These are phyloP conservation scores for Ernsta delagoae DNA, from an alignment of 2,888 invertebrate species.

Conservation along the genomic window DNA sequence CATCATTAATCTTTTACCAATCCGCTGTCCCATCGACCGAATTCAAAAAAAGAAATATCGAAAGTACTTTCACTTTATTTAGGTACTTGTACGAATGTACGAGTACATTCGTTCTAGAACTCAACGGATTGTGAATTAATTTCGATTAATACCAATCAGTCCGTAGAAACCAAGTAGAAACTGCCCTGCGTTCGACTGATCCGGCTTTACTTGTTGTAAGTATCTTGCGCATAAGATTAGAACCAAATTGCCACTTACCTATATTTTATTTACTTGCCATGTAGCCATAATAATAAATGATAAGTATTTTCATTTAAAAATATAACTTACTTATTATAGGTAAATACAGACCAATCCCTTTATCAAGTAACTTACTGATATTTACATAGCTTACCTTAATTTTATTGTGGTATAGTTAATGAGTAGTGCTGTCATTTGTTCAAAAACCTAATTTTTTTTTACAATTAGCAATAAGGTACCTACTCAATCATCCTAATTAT, in stretches of 20 bases:
- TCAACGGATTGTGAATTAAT: constrained; percentile 15
- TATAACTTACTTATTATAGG: too few species aligned
- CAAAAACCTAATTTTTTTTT: too few species aligned
- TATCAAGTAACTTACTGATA: too few species aligned
- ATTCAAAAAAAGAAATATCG: constrained; percentile 41
- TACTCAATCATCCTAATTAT: too few species aligned
- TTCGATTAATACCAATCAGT: neutral
- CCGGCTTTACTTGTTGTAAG: neutral
- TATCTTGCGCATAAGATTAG: neutral
- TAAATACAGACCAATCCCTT: too few species aligned
- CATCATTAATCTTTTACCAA: constrained; percentile 58
- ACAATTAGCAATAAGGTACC: too few species aligned
- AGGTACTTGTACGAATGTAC: constrained; percentile 7
- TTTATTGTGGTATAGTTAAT: too few species aligned
- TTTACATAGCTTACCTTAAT: too few species aligned
- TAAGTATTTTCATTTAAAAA: too few species aligned
- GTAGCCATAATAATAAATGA: too few species aligned
- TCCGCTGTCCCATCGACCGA: constrained; percentile 39
- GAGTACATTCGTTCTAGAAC: constrained; percentile 15
- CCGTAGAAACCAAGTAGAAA: neutral
- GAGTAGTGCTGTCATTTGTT: too few species aligned
- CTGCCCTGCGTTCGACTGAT: neutral
- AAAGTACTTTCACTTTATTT: constrained; percentile 45
- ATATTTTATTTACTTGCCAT: too few species aligned
- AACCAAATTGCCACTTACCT: neutral